Percentiles rank a stretch among this genome's conserved stretches.
Conservation (phyloP, 53 echinoderm and acorn worm species). For the Holothuria leucospilota region DNA sequence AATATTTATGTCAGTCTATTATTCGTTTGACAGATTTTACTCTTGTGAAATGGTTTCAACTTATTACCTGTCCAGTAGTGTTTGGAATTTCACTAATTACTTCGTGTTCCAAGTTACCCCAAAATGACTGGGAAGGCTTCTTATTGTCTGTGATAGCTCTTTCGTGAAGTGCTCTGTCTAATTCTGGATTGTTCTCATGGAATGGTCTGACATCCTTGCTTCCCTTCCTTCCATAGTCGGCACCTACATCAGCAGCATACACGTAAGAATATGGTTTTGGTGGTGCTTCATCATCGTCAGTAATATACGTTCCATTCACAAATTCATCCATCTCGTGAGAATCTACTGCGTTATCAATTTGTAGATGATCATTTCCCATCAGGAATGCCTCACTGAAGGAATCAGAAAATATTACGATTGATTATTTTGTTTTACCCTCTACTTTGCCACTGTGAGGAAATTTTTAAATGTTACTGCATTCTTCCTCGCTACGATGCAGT, state of each 20-base stretch:
- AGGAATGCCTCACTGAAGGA: not conserved
- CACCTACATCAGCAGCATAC: not conserved
- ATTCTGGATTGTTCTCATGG: not conserved
- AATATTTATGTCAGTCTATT: too few species aligned
- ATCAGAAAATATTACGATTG: not conserved
- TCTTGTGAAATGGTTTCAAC: too few species aligned
- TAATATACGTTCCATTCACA: not conserved
- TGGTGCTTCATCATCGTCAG: too few species aligned
- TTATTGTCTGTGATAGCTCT: not conserved
- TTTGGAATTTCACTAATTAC: not conserved
- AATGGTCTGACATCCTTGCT: not conserved
- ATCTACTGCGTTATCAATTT: not conserved
- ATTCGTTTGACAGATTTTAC: too few species aligned
- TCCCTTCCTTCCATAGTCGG: not conserved
- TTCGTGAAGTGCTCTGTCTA: slow-evolving; percentile 4
- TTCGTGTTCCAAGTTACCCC: slow-evolving; percentile 8
- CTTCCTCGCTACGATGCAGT: too few species aligned
- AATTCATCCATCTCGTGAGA: not conserved
- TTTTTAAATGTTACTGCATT: too few species aligned
- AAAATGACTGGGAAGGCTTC: not conserved
- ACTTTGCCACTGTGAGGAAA: too few species aligned
- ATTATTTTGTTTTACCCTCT: too few species aligned
- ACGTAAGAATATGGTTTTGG: not conserved
- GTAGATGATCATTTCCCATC: slow-evolving; percentile 8
- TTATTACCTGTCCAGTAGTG: too few species aligned